Conservation (phyloP, 1,140 invertebrate species). For the Heliothis subflexa region DNA sequence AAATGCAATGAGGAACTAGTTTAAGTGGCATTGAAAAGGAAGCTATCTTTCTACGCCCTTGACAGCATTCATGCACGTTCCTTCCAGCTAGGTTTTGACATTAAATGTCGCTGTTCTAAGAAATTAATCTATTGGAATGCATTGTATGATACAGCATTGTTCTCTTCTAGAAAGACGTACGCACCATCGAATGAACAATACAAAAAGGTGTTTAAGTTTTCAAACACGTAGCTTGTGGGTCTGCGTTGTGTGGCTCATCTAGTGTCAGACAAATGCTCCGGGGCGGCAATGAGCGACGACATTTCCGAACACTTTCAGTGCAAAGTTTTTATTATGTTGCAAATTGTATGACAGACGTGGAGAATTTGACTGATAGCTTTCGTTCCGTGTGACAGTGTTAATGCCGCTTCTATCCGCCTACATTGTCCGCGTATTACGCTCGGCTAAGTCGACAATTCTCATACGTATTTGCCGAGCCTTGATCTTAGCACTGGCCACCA, state of each 20-base stretch:
- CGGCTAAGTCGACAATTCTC: slow-evolving; percentile 18
- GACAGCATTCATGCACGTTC: slow-evolving; percentile 3
- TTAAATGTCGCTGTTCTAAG: slow-evolving; percentile 5
- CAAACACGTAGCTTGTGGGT: neutral
- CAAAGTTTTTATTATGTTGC: slow-evolving; percentile 69
- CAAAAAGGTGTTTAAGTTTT: neutral
- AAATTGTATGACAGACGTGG: slow-evolving; percentile 77
- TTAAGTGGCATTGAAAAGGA: slow-evolving; percentile 20
- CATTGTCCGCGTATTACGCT: slow-evolving; percentile 56
- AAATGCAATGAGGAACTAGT: slow-evolving; percentile 5
- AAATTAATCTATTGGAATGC: neutral
- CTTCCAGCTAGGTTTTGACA: neutral
- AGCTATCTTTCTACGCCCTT: slow-evolving; percentile 38
- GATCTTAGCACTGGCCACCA: slow-evolving; percentile 34
- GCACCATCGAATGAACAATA: neutral
- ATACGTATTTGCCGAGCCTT: slow-evolving; percentile 31
- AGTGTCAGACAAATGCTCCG: neutral
- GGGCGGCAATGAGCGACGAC: neutral
- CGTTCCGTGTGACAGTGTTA: slow-evolving; percentile 70
- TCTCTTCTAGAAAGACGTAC: slow-evolving; percentile 20
- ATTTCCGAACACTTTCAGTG: slow-evolving; percentile 32
- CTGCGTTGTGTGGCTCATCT: neutral
- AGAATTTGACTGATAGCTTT: slow-evolving; percentile 76
- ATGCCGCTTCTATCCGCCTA: slow-evolving; percentile 48
- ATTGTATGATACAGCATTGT: slow-evolving; percentile 23